Base-by-base conservation (phyloP, 2,113 vertebrate genomes). In the Spermophilus dauricus region DNA sequence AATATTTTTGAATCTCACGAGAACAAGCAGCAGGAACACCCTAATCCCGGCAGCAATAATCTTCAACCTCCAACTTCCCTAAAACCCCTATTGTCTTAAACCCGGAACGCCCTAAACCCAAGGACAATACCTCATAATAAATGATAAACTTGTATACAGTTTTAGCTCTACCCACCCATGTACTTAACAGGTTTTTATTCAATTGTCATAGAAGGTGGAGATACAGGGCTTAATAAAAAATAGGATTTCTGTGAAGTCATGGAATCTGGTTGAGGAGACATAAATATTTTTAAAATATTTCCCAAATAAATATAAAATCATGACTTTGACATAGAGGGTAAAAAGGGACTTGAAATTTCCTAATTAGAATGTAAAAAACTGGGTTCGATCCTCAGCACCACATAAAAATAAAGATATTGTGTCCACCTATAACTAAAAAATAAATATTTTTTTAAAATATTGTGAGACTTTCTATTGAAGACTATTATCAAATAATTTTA, bases 81-180 rank as follows among this genome's bases (percentile, higher is more conserved):
- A n/a, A n/a, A n/a, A n/a, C n/a, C n/a, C n/a, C n/a, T n/a, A n/a
- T n/a, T n/a, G n/a, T n/a, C n/a, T n/a, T n/a, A n/a, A n/a, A n/a
- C n/a, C n/a, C n/a, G n/a, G n/a, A n/a, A n/a, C n/a, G n/a, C n/a
- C n/a, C n/a, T n/a, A n/a, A n/a, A n/a, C n/a, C n/a, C n/a, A n/a
- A n/a, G n/a, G n/a, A n/a, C n/a, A n/a, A n/a, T n/a, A 48, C 28
- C 93, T 97, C 20, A 89, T 5, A 85, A 45, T 28, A 82, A 89
- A 42, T 63, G 12, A 63, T 73, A 86, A 83, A 14, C n/a, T 76
- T 82, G 45, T 80, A 1, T 89, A 24, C 3, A 42, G 34, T 51
- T 28, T 34, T 67, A 63, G 24, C 51, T 76, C 56, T 20, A 53
- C n/a, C 42, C 42, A n/a, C 32, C 16, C 80, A 70, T 20, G 28